Percentiles rank a stretch among this genome's conserved stretches.
phyloP scores from a whole-genome alignment of 2,797 vertebrate species.

The Hyperoplus immaculatus region DNA sequence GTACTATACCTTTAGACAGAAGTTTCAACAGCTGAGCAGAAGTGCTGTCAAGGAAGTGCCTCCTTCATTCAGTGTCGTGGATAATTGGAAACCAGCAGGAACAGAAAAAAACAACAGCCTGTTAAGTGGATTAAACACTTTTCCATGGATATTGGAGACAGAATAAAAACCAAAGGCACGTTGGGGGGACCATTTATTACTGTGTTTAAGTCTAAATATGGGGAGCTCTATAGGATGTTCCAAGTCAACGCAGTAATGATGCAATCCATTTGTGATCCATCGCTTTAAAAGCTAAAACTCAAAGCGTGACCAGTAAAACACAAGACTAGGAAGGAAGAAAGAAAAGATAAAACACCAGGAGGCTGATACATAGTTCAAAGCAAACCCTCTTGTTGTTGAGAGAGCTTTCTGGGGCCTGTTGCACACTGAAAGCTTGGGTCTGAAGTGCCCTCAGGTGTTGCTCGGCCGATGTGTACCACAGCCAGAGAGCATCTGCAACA shows the following conservation, averaged over 20 bases:
- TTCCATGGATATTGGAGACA: conserved; percentile 35
- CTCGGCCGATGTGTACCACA: not conserved
- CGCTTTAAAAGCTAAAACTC: conserved; percentile 43
- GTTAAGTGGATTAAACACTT: conserved; percentile 55
- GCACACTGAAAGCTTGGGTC: not conserved
- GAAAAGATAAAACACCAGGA: conserved; percentile 9
- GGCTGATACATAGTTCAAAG: conserved; percentile 7
- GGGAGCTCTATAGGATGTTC: conserved; percentile 23
- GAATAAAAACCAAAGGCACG: conserved; percentile 39
- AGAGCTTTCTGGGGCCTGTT: conserved; percentile 2
- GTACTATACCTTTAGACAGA: conserved; percentile 9
- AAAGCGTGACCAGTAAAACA: conserved; percentile 28
- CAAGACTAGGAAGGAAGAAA: not conserved
- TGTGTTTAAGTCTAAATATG: conserved; percentile 24
- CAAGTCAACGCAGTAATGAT: conserved; percentile 34
- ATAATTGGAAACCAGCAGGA: conserved; percentile 24
- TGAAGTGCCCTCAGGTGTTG: conserved; percentile 17
- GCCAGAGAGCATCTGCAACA: conserved; percentile 13
- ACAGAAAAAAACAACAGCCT: conserved; percentile 22
- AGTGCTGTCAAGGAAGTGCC: conserved; percentile 21
- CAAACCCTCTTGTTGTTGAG: not conserved
- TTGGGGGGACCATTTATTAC: conserved; percentile 39
- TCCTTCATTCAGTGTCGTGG: conserved; percentile 3
- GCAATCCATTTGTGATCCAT: conserved; percentile 43
- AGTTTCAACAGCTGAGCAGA: conserved; percentile 40